Conservation (phyloP, 2,888 invertebrate genomes). For the Spisula subtruncata region DNA sequence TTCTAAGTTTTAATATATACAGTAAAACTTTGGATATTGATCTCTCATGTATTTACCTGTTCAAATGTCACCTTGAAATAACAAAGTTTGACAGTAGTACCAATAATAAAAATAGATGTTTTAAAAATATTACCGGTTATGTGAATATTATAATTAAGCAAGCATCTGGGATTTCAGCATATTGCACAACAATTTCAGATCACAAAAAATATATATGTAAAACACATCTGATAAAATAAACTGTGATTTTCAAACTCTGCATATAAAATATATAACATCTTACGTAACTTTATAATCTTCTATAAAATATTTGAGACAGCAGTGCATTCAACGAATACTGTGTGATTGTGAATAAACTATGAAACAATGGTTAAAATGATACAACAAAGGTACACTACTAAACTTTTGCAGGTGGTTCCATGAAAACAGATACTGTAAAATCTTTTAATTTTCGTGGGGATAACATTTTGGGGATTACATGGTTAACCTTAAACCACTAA, state of each 20-base stretch:
- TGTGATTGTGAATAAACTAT: not conserved
- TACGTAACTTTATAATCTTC: not conserved
- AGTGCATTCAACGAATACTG: not conserved
- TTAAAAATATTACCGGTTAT: too few relatives aligned
- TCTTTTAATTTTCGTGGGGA: too few relatives aligned
- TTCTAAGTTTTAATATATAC: too few relatives aligned
- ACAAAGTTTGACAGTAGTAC: too few relatives aligned
- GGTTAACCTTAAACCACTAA: too few relatives aligned
- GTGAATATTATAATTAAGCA: too few relatives aligned
- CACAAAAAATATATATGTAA: not conserved
- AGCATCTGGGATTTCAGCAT: not conserved
- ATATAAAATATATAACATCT: not conserved
- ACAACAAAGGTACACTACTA: slow-evolving; percentile 4
- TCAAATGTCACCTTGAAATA: too few relatives aligned
- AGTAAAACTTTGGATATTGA: too few relatives aligned
- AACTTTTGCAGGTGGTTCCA: not conserved
- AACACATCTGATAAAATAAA: not conserved
- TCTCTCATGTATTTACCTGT: too few relatives aligned
- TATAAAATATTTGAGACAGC: not conserved
- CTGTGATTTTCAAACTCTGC: not conserved
- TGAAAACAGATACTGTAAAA: too few relatives aligned
- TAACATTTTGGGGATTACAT: too few relatives aligned
- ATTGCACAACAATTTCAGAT: slow-evolving; percentile 1
- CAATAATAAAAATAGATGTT: too few relatives aligned
- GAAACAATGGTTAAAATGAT: not conserved